A percentile compares a stretch with the other conserved stretches of the same genome.
These are phyloP conservation scores for Meandrina meandrites DNA, from an alignment of 92 coral and sea anemone genomes.

Conservation along the genomic window DNA sequence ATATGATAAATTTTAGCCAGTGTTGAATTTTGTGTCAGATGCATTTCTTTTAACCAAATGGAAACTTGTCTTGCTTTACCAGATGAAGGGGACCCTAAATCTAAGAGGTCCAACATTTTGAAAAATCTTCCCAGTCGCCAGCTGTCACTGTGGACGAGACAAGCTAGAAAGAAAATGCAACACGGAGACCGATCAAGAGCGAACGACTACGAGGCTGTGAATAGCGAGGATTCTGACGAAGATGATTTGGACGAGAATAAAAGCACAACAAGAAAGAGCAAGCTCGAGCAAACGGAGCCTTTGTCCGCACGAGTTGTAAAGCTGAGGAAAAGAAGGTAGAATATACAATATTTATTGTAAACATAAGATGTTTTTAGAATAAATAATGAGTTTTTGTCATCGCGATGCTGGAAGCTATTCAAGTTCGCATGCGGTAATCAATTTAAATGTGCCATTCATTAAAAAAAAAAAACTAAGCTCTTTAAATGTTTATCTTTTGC, in stretches of 20 bases:
- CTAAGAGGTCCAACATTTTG: constrained; percentile 40
- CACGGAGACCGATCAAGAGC: constrained; percentile 21
- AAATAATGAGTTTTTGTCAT: not conserved
- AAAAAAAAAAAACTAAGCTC: not conserved
- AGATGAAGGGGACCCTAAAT: constrained; percentile 11
- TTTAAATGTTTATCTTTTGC: not conserved
- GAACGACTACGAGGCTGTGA: constrained; percentile 41
- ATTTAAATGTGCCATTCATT: not conserved
- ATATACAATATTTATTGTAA: not conserved
- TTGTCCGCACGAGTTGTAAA: constrained; percentile 36
- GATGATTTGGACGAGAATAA: constrained; percentile 31
- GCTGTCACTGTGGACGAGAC: constrained; percentile 58
- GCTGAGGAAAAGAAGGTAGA: constrained; percentile 53
- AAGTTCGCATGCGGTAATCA: not conserved
- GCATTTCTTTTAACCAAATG: not conserved
- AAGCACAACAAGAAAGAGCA: constrained; percentile 35
- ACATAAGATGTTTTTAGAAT: not conserved
- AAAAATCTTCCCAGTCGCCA: constrained; percentile 76
- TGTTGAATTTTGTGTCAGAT: not conserved
- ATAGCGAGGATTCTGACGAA: constrained; percentile 60
- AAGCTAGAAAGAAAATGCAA: constrained; percentile 27
- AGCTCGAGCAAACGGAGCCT: constrained; percentile 32
- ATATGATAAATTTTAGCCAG: not conserved
- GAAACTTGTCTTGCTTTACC: not conserved
- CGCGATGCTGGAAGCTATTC: not conserved